Evolutionary conservation across 2,888 invertebrate genomes (phyloP).

Genomic region (Eilema griseolum): DNA sequence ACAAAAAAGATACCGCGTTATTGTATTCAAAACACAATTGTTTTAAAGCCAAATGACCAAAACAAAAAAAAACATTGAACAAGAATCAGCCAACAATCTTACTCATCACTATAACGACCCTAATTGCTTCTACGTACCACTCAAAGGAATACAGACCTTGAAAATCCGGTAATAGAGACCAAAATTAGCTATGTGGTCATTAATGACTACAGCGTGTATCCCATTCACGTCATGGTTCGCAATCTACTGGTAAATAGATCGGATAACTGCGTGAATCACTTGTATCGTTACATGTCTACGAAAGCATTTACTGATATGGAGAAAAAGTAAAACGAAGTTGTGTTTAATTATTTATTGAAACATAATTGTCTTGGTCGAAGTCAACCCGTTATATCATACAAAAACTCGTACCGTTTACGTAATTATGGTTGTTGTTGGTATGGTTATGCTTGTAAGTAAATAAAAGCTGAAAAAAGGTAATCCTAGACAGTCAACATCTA

Average conservation of each 20-base stretch:
- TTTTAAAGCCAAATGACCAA: slow-evolving; percentile 16
- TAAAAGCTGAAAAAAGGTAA: too few species aligned
- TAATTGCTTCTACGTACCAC: slow-evolving; percentile 39
- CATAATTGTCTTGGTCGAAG: background rate
- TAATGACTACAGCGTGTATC: slow-evolving; percentile 51
- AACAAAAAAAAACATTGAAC: slow-evolving; percentile 26
- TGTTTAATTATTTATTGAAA: too few species aligned
- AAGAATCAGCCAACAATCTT: slow-evolving; percentile 43
- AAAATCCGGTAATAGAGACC: slow-evolving; percentile 23
- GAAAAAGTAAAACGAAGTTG: slow-evolving; percentile 1
- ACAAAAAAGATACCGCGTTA: slow-evolving; percentile 9
- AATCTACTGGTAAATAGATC: slow-evolving; percentile 50
- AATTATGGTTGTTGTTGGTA: too few species aligned
- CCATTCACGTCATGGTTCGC: slow-evolving; percentile 51
- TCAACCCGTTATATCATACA: too few species aligned
- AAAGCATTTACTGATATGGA: slow-evolving; percentile 8
- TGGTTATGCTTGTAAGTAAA: too few species aligned
- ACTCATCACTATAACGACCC: slow-evolving; percentile 47
- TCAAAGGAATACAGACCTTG: slow-evolving; percentile 37
- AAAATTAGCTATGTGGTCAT: slow-evolving; percentile 37
- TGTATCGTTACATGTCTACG: slow-evolving; percentile 24
- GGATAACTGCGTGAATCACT: slow-evolving; percentile 47
- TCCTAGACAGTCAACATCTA: too few species aligned
- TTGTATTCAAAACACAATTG: slow-evolving; percentile 25
- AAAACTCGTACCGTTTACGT: too few species aligned